Evolutionary conservation across 2,888 invertebrate species (phyloP).

Genomic region (Ditylenchus weischeri): DNA sequence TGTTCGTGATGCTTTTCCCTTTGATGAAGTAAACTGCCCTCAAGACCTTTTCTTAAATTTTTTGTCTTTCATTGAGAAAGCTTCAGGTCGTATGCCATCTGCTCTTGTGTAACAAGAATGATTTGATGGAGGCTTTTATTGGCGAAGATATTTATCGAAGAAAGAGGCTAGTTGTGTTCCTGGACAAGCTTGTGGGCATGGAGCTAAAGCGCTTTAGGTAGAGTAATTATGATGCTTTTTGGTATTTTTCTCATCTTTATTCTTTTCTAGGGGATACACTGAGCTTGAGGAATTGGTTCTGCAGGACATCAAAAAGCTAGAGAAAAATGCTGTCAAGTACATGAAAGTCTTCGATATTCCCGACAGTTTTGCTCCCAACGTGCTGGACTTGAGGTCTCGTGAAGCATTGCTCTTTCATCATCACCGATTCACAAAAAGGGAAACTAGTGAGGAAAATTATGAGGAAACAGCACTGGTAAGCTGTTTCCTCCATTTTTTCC

Average conservation of each 20-base stretch:
- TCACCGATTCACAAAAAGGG: constrained; percentile 1
- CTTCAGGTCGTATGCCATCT: constrained; percentile 24
- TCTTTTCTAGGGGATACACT: neutral
- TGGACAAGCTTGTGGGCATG: constrained; percentile 20
- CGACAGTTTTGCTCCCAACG: constrained; percentile 6
- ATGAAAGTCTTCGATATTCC: constrained; percentile 14
- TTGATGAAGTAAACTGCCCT: constrained; percentile 4
- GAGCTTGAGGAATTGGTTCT: constrained; percentile 11
- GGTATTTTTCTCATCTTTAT: neutral
- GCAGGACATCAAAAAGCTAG: constrained; percentile 5
- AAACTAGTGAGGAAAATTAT: neutral
- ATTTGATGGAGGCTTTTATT: constrained; percentile 15
- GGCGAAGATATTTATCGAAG: constrained; percentile 20
- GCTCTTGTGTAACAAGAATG: constrained; percentile 13
- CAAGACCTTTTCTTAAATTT: neutral
- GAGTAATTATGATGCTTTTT: too few species aligned
- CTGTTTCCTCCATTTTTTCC: neutral
- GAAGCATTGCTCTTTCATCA: constrained; percentile 9
- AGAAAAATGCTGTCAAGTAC: constrained; percentile 7
- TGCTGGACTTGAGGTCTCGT: constrained; percentile 12
- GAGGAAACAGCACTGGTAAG: constrained; percentile 9
- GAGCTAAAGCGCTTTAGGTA: constrained; percentile 5
- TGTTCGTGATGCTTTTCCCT: constrained; percentile 6
- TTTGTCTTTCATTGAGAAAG: neutral
- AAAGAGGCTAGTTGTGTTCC: constrained; percentile 10